Evolutionary conservation across 2,888 invertebrate species (phyloP).

Genomic region (Stenurella melanura): DNA sequence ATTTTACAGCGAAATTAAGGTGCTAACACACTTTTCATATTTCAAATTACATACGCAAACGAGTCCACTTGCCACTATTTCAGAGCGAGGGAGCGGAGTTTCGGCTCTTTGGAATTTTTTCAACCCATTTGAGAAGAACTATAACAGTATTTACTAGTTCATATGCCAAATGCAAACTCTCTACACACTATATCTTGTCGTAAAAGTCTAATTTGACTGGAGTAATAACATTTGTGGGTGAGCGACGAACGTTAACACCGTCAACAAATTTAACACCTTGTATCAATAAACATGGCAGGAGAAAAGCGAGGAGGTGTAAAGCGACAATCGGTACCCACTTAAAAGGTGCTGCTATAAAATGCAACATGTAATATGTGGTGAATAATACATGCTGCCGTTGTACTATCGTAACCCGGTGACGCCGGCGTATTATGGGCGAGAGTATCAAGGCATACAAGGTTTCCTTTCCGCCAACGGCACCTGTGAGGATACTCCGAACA

Average conservation of each 20-base stretch:
- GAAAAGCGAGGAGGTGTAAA: slow-evolving; percentile 28
- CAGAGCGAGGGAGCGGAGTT: too few species aligned
- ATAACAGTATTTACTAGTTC: background rate
- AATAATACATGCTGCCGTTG: slow-evolving; percentile 62
- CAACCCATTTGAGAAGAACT: too few species aligned
- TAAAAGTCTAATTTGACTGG: background rate
- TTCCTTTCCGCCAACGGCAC: slow-evolving; percentile 66
- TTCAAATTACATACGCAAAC: too few species aligned
- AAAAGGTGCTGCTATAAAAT: slow-evolving; percentile 56
- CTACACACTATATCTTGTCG: background rate
- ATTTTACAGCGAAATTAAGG: too few species aligned
- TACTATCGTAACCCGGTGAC: slow-evolving; percentile 50
- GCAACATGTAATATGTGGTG: slow-evolving; percentile 65
- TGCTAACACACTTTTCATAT: too few species aligned
- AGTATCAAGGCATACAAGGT: slow-evolving; percentile 59
- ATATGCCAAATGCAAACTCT: background rate
- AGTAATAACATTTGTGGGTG: background rate
- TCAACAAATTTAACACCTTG: slow-evolving; percentile 19
- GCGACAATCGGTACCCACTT: slow-evolving; percentile 46
- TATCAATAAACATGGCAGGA: slow-evolving; percentile 38
- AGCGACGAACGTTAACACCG: background rate
- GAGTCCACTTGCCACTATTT: too few species aligned
- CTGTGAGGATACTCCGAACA: slow-evolving; percentile 69
- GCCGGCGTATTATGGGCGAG: slow-evolving; percentile 43
- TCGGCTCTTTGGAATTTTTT: too few species aligned